Conservation (phyloP, 2,888 invertebrate genomes). For the Laothoe populi region DNA sequence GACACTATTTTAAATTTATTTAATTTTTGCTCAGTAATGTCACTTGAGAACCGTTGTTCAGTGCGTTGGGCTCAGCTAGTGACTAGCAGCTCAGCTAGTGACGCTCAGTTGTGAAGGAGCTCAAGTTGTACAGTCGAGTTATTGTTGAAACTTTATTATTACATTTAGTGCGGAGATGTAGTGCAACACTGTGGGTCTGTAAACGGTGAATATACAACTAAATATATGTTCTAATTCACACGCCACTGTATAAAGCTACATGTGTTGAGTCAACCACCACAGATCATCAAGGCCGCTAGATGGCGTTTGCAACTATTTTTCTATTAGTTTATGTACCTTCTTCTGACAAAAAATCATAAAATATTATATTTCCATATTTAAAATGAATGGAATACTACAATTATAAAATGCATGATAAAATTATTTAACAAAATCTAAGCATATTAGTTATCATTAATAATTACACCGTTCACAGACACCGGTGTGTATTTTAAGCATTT, state of each 20-base stretch:
- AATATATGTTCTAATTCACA: too few relatives aligned
- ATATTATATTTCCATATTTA: too few relatives aligned
- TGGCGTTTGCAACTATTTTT: too few relatives aligned
- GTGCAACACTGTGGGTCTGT: slow-evolving; percentile 11
- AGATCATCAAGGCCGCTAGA: too few relatives aligned
- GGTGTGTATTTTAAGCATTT: slow-evolving; percentile 53
- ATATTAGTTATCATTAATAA: neutral
- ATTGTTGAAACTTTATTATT: slow-evolving; percentile 25
- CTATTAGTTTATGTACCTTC: too few relatives aligned
- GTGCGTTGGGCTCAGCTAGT: neutral
- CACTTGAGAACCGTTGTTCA: neutral
- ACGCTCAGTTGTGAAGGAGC: slow-evolving; percentile 26
- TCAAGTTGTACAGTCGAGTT: slow-evolving; percentile 25
- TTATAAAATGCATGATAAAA: neutral
- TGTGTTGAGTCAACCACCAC: too few relatives aligned
- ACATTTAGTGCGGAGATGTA: slow-evolving; percentile 16
- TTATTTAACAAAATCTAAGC: neutral
- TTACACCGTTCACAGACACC: slow-evolving; percentile 1
- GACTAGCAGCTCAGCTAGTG: neutral
- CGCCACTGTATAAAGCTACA: too few relatives aligned
- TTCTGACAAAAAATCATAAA: too few relatives aligned
- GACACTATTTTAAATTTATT: neutral
- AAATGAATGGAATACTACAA: too few relatives aligned
- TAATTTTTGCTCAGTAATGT: neutral
- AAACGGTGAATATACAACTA: too few relatives aligned